Conservation (phyloP, 1,140 invertebrate genomes). For the Drosophila quadrilineata region DNA sequence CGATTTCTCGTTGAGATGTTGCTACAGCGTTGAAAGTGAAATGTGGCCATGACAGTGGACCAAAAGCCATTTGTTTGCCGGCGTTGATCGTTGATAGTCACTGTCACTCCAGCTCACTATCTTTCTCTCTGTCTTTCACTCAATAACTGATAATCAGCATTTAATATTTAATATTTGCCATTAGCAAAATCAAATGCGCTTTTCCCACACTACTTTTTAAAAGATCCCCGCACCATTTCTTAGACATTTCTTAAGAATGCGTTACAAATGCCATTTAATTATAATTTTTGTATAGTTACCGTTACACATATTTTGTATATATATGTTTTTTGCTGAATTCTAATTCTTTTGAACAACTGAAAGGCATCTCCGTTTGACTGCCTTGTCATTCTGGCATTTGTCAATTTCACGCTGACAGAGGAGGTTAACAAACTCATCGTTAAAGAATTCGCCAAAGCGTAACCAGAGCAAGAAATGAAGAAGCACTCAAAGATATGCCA, state of each 20-base stretch:
- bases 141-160: constrained; percentile 59
- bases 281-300: constrained; percentile 29
- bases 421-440: constrained; percentile 65
- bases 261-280: constrained; percentile 34
- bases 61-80: constrained; percentile 4
- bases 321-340: too few species aligned
- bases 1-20: constrained; percentile 70
- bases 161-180: constrained; percentile 71
- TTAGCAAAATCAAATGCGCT: constrained; percentile 68
- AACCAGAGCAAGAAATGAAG: constrained; percentile 58
- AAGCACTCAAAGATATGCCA: constrained; percentile 35
- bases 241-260: too few species aligned
- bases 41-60: constrained; percentile 71
- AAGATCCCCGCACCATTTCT: too few species aligned
- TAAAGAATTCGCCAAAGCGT: constrained; percentile 63
- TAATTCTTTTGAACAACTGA: too few species aligned
- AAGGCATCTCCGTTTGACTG: too few species aligned
- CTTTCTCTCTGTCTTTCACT: constrained; percentile 1
- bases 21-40: constrained; percentile 68
- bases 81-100: constrained; percentile 17
- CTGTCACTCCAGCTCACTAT: constrained; percentile 33
- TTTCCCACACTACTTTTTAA: constrained; percentile 20
- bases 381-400: constrained; percentile 1
- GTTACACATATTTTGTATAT: too few species aligned
- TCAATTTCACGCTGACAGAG: constrained; percentile 43